Conservation (phyloP, 2,797 vertebrate species). For the Xerus rutilus region DNA sequence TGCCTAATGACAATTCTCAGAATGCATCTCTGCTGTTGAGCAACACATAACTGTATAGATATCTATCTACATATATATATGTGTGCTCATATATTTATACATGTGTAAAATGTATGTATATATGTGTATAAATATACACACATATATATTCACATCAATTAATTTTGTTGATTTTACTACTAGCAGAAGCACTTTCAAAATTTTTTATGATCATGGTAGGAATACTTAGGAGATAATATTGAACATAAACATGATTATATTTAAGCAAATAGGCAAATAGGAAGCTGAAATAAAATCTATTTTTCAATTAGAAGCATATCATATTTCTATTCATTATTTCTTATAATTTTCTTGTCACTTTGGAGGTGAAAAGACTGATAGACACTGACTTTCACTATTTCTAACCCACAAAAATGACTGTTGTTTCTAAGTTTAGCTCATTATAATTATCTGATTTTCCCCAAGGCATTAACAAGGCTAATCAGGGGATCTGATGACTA, state of each 20-base stretch:
- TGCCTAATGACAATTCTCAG: not conserved
- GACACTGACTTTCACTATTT: constrained; percentile 63
- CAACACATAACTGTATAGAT: not conserved
- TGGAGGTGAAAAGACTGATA: constrained; percentile 71
- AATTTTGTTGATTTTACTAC: constrained; percentile 14
- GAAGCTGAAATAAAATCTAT: constrained; percentile 14
- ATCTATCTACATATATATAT: not conserved
- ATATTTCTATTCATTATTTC: constrained; percentile 50
- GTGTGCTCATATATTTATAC: not conserved
- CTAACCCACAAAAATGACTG: constrained; percentile 77
- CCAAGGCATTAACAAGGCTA: constrained; percentile 75
- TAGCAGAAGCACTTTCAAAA: not conserved
- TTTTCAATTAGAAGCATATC: constrained; percentile 32
- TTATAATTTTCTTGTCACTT: constrained; percentile 70
- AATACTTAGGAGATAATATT: constrained; percentile 33
- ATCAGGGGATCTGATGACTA: constrained; percentile 78
- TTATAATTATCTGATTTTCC: constrained; percentile 76
- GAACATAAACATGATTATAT: constrained; percentile 17
- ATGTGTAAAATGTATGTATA: not conserved
- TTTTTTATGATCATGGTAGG: not conserved
- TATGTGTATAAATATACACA: not conserved
- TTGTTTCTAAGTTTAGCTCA: constrained; percentile 82
- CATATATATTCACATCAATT: not conserved
- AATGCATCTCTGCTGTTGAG: not conserved
- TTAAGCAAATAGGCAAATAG: not conserved